phyloP scores from a whole-genome alignment of 2,888 invertebrate species.

The Lasioglossum figueresi region DNA sequence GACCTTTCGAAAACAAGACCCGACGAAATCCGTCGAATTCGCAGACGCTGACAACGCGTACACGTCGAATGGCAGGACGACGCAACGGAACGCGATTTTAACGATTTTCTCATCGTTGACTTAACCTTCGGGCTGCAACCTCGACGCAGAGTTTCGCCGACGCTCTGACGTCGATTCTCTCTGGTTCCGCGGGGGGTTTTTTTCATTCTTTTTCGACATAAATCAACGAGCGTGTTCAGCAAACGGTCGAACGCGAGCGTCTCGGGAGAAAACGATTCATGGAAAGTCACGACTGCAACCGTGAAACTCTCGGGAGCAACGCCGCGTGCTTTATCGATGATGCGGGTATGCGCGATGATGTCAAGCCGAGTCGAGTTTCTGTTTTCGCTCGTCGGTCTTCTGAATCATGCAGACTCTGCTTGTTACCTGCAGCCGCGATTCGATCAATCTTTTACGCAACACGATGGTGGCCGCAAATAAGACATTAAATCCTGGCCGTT shows the following conservation, averaged over 20 bases:
- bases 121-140: constrained; percentile 14
- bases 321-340: neutral
- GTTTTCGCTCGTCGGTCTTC: constrained; percentile 12
- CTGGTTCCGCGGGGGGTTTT: neutral
- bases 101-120: constrained; percentile 41
- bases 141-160: constrained; percentile 10
- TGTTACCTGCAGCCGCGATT: neutral
- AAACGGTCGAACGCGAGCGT: neutral
- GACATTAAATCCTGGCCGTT: neutral
- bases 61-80: neutral
- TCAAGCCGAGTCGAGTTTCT: constrained; percentile 25
- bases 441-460: constrained; percentile 1
- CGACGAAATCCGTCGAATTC: neutral
- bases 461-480: neutral
- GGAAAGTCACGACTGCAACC: constrained; percentile 15
- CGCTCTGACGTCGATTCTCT: neutral
- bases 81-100: constrained; percentile 14
- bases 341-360: constrained; percentile 36
- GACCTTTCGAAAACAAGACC: constrained; percentile 2
- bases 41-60: neutral
- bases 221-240: constrained; percentile 19
- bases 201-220: neutral
- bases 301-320: constrained; percentile 9
- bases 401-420: constrained; percentile 29
- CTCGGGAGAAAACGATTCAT: constrained; percentile 14